Percentiles rank a stretch among this genome's conserved stretches.
Conservation (phyloP, 2,113 vertebrate species). For the Xenopus laevis region DNA sequence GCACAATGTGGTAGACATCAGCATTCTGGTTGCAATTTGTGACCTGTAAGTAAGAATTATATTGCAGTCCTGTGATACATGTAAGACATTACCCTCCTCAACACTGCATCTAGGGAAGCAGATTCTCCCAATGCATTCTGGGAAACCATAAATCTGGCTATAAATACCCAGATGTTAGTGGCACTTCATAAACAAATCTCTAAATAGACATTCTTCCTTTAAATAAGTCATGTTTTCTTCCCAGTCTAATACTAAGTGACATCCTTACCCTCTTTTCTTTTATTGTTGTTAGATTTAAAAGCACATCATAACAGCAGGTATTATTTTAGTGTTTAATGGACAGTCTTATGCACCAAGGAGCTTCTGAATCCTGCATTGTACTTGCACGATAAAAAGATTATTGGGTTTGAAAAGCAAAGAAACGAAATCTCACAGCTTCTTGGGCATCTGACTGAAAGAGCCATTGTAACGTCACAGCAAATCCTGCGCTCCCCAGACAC, state of each 20-base stretch:
- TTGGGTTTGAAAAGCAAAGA: constrained; percentile 77
- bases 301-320: constrained; percentile 65
- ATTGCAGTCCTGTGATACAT: too few relatives aligned
- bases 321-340: constrained; percentile 62
- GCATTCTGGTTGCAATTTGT: too few relatives aligned
- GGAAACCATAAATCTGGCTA: background rate
- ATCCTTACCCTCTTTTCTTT: constrained; percentile 49
- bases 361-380: constrained; percentile 85
- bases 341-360: constrained; percentile 63
- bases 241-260: constrained; percentile 59
- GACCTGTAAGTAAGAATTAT: too few relatives aligned
- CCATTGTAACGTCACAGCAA: constrained; percentile 86
- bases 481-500: constrained; percentile 83
- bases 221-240: constrained; percentile 56
- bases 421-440: constrained; percentile 79
- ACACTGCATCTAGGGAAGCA: too few relatives aligned
- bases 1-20: too few relatives aligned
- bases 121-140: too few relatives aligned
- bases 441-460: constrained; percentile 79
- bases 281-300: constrained; percentile 41
- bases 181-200: constrained; percentile 5
- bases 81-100: too few relatives aligned
- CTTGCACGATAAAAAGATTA: constrained; percentile 84
- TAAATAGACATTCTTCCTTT: constrained; percentile 44
- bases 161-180: background rate